Base-by-base conservation (phyloP, 2,888 invertebrate species). In the Lepidocyrtinus sp. region DNA sequence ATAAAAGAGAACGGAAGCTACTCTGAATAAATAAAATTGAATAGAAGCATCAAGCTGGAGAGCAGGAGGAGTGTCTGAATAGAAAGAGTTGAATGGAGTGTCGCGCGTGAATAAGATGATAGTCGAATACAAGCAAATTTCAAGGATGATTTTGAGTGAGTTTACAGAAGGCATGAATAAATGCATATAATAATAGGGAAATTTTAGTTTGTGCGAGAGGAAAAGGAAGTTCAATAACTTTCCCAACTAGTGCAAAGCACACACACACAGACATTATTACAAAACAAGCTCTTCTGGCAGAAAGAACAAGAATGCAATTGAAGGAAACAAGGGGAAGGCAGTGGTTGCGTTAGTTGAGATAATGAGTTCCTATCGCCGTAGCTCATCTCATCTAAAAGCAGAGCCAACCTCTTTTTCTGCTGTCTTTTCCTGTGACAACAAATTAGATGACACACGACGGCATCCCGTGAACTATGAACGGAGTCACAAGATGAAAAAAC, bases 371-470 rank as follows among this genome's bases (percentile, higher is more conserved):
- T 36, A 36, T 36, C 36, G 36, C 36, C 36, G 36, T 36, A 36
- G 36, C 36, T 36, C 36, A 50, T 15, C 68, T 68, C 68, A 68
- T 46, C 68, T 24, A 45, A 68, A 68, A 68, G 45, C 15, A 9
- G n/a, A n/a, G 17, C 24, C 62, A 62, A 2, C 62, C 12, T 62
- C 19, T 22, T 21, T 22, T 36, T 36, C 36, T 36, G 59, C 59
- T 55, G 9, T n/a, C 64, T 3, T 24, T 2, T 26, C 27, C 50
- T 68, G 68, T 68, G 55, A 68, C 68, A 68, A 70, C 70, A 70
- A 70, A 70, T 70, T 70, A 70, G 70, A 70, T 70, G 70, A 59
- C 55, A 70, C 36, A 36, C 61, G n/a, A 59, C 27, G 27, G 3
- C 7, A 17, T 27, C 15, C 36, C 7, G 21, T 15, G 36, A 36